Conservation (phyloP, 2,888 invertebrate species). For the Drosophila rellima region DNA sequence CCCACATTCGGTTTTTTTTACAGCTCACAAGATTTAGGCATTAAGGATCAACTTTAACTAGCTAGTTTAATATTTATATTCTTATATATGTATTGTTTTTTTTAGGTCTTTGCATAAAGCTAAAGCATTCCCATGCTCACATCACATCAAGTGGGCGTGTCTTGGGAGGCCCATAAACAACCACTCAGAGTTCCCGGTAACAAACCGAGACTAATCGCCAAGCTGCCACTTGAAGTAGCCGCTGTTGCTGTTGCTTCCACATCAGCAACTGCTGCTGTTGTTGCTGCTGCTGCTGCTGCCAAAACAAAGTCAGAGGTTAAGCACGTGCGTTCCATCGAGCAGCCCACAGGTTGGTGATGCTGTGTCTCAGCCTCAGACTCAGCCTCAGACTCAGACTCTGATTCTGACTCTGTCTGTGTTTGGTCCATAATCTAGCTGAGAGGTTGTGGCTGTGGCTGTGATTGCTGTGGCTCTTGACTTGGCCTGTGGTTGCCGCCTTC, state of each 20-base stretch:
- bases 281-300: slow-evolving; percentile 52
- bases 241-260: slow-evolving; percentile 45
- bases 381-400: neutral
- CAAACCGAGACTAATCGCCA: slow-evolving; percentile 74
- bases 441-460: slow-evolving; percentile 16
- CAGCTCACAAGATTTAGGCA: neutral
- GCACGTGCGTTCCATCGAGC: slow-evolving; percentile 73
- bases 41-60: slow-evolving; percentile 13
- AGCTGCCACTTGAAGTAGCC: slow-evolving; percentile 73
- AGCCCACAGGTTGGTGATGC: slow-evolving; percentile 58
- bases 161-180: slow-evolving; percentile 74
- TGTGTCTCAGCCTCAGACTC: neutral
- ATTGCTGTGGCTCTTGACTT: slow-evolving; percentile 34
- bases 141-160: slow-evolving; percentile 68
- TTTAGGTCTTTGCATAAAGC: slow-evolving; percentile 33
- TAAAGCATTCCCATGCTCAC: slow-evolving; percentile 51
- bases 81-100: neutral
- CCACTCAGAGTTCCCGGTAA: slow-evolving; percentile 72
- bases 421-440: slow-evolving; percentile 44
- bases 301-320: slow-evolving; percentile 80
- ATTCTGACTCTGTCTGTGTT: neutral
- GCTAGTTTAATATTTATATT: slow-evolving; percentile 17
- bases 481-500: slow-evolving; percentile 61
- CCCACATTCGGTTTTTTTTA: slow-evolving; percentile 12
- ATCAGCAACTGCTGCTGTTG: slow-evolving; percentile 35